Base-by-base conservation (phyloP, 2,888 invertebrate species). In the Thereva unica region DNA sequence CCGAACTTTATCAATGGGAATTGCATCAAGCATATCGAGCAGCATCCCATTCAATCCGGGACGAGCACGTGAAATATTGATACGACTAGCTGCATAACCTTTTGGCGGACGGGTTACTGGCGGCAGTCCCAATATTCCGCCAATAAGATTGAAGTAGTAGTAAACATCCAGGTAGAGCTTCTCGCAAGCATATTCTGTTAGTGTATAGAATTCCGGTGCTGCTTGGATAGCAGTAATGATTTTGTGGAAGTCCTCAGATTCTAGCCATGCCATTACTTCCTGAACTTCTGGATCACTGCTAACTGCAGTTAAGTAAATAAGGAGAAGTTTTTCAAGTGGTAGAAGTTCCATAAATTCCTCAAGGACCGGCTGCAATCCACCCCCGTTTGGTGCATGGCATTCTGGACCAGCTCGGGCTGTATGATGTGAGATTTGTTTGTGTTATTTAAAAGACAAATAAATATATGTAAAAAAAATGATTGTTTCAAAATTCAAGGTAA, bases 61-160 rank as follows among this genome's bases (percentile, higher is more conserved):
- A 40, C 63, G 42, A 34, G 61, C 47, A 34, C 23, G 23, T 23
- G 23, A 23, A 23, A 23, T 23, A 23, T 23, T 23, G 23, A 23
- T 23, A 23, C n/a, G 41, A 7, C 35, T 37, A n/a, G 23, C n/a
- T 40, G 12, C 37, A 2, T 34, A n/a, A 35, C 40, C 44, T 37
- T 40, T 23, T 38, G 35, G 7, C 34, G 37, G 44, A 7, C 52
- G 12, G 6, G 10, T 53, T n/a, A 70, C 52, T 44, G 57, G 47
- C 35, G 66, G 67, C 34, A 67, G 56, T 38, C 67, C 66, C 4
- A 71, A 47, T 44, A 69, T 41, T n/a, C 44, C 67, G 23, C 65
- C 64, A 37, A 69, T 12, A 4, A 64, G 12, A 40, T 69, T 68
- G 9, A 68, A 55, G 49, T 71, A 71, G 37, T 65, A 67, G 34